Conservation (phyloP, 2,888 invertebrate species). For the Philhelius pedissequus region DNA sequence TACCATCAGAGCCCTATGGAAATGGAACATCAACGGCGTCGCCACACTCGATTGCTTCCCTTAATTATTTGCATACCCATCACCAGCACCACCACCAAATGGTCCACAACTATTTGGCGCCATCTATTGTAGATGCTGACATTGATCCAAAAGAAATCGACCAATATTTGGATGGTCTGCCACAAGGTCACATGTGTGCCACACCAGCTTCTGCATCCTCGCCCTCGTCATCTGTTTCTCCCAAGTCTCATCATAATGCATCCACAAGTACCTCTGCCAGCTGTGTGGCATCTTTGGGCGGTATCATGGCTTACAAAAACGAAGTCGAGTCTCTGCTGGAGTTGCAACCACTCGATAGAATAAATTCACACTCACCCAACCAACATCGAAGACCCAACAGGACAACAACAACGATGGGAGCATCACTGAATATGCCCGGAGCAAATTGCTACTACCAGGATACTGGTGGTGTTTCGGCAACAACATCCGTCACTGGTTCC, state of each 20-base stretch:
- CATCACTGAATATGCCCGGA: constrained; percentile 19
- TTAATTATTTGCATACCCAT: constrained; percentile 75
- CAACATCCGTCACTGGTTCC: constrained; percentile 70
- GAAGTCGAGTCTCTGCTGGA: constrained; percentile 71
- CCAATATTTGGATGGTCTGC: constrained; percentile 78
- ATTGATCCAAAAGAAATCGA: constrained; percentile 79
- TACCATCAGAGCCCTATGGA: constrained; percentile 50
- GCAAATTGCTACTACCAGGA: constrained; percentile 60
- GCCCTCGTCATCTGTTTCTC: constrained; percentile 54
- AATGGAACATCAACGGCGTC: constrained; percentile 69
- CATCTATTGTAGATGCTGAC: constrained; percentile 70
- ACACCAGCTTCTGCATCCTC: constrained; percentile 39
- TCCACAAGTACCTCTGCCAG: constrained; percentile 6
- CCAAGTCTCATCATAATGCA: constrained; percentile 34
- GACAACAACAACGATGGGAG: background rate
- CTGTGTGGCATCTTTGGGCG: constrained; percentile 38
- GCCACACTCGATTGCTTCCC: constrained; percentile 76
- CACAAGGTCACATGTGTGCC: constrained; percentile 73
- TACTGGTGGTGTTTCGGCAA: constrained; percentile 55
- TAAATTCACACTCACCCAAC: constrained; percentile 45
- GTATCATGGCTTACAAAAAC: constrained; percentile 55
- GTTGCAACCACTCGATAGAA: constrained; percentile 69
- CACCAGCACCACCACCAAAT: constrained; percentile 55
- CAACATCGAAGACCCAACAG: constrained; percentile 9
- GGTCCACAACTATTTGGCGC: constrained; percentile 68